phyloP scores from a whole-genome alignment of 2,888 invertebrate genomes.

The Axea sp. region DNA sequence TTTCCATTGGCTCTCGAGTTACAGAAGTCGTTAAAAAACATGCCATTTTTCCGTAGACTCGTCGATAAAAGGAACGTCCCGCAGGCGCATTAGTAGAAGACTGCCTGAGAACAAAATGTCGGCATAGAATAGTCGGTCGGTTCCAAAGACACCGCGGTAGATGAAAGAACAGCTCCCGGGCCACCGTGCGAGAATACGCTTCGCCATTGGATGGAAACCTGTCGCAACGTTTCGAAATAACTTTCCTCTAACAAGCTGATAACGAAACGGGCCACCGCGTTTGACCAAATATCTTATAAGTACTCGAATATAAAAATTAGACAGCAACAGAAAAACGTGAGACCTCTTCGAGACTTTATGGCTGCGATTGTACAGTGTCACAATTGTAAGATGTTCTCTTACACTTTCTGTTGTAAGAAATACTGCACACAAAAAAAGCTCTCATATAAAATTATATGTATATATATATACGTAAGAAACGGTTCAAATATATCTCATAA shows the following conservation, averaged over 20 bases:
- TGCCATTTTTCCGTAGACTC: slow-evolving; percentile 58
- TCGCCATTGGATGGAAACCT: slow-evolving; percentile 54
- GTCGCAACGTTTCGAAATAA: slow-evolving; percentile 69
- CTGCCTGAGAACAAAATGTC: slow-evolving; percentile 60
- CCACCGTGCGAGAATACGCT: slow-evolving; percentile 70
- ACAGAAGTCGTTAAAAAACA: slow-evolving; percentile 60
- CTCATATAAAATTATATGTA: no score
- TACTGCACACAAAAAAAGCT: no score
- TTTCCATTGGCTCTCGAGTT: slow-evolving; percentile 47
- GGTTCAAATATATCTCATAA: no score
- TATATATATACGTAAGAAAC: no score
- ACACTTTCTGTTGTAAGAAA: no score
- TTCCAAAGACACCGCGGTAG: slow-evolving; percentile 63
- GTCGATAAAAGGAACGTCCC: slow-evolving; percentile 59
- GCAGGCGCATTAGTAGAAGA: slow-evolving; percentile 54
- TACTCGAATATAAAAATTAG: neutral
- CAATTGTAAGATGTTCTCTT: no score
- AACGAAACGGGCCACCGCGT: slow-evolving; percentile 65
- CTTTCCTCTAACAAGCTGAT: slow-evolving; percentile 73
- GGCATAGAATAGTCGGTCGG: slow-evolving; percentile 51
- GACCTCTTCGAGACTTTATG: no score
- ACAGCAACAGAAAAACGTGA: neutral
- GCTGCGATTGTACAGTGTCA: no score
- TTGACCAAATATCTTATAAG: slow-evolving; percentile 8
- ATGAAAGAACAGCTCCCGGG: slow-evolving; percentile 71